A percentile compares a stretch with the other conserved stretches of the same genome.
phyloP scores from a whole-genome alignment of 2,888 invertebrate species.

The Polyommatus icarus region DNA sequence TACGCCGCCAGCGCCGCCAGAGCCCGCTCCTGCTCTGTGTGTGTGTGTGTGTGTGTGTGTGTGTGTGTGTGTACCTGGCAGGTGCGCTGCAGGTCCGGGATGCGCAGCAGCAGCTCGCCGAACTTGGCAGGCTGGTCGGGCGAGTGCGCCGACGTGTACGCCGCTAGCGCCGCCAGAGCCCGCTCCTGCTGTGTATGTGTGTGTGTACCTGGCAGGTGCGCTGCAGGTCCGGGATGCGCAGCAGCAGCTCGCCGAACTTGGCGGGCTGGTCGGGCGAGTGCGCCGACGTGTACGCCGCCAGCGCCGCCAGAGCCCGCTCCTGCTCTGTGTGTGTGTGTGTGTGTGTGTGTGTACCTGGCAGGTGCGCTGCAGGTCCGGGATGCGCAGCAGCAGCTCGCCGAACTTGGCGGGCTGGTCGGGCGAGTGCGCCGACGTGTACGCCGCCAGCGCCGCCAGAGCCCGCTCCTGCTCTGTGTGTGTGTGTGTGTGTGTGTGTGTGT shows the following conservation, averaged over 20 bases:
- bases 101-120: conserved; percentile 93
- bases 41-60: conserved; percentile 43
- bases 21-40: conserved; percentile 89
- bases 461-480: conserved; percentile 85
- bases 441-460: conserved; percentile 94
- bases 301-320: conserved; percentile 94
- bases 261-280: conserved; percentile 95
- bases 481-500: no score
- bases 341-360: conserved; percentile 87
- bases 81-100: conserved; percentile 96
- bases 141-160: conserved; percentile 94
- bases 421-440: conserved; percentile 94
- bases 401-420: conserved; percentile 97
- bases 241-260: conserved; percentile 95
- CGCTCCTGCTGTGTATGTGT: conserved; percentile 85
- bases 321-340: conserved; percentile 66
- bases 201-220: conserved; percentile 91
- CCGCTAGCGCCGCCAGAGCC: conserved; percentile 94
- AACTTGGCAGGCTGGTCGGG: conserved; percentile 97
- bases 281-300: conserved; percentile 93
- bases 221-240: conserved; percentile 96
- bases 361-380: conserved; percentile 96
- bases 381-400: conserved; percentile 93
- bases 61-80: conserved; percentile 86
- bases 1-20: conserved; percentile 95